phyloP scores from a whole-genome alignment of 2,797 vertebrate genomes.

The Falco berigora region DNA sequence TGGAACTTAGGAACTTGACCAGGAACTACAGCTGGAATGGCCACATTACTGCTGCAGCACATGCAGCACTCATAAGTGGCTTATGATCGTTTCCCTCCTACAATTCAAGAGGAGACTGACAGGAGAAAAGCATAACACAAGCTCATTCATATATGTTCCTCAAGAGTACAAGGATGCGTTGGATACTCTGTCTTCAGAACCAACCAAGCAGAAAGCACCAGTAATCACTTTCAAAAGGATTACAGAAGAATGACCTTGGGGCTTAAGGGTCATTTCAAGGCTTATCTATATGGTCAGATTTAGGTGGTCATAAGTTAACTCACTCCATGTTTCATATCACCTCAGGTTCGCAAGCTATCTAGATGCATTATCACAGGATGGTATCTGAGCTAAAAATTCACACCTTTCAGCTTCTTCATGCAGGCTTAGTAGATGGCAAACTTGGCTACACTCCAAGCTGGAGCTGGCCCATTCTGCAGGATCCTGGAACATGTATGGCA shows the following conservation, averaged over 20 bases:
- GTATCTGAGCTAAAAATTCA: background rate
- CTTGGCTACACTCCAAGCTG: background rate
- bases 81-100: background rate
- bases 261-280: background rate
- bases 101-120: background rate
- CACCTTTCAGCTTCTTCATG: background rate
- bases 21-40: background rate
- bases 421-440: background rate
- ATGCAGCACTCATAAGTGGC: background rate
- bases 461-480: background rate
- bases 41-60: background rate
- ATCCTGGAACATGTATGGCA: background rate
- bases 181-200: background rate
- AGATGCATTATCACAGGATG: background rate
- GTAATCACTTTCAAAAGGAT: background rate
- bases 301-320: background rate
- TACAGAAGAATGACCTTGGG: background rate
- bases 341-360: background rate
- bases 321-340: background rate
- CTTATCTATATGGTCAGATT: background rate
- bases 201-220: background rate
- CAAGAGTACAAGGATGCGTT: background rate
- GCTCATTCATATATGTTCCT: background rate
- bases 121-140: background rate
- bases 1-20: background rate